Conservation (phyloP, 2,797 vertebrate genomes). For the Poeciliopsis gracilis region DNA sequence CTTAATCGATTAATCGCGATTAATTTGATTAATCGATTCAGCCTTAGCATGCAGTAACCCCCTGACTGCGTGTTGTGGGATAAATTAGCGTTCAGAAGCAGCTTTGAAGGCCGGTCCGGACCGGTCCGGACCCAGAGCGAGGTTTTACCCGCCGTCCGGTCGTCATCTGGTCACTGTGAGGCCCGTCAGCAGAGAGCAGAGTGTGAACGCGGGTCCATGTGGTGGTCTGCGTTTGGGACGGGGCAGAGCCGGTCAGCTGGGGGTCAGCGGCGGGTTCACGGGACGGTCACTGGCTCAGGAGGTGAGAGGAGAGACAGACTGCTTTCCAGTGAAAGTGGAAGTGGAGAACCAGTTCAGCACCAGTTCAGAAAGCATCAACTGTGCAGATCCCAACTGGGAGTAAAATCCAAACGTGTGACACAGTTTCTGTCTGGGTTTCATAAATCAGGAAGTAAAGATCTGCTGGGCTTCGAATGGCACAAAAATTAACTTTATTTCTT, state of each 20-base stretch:
- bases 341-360: conserved; percentile 7
- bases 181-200: background rate
- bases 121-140: background rate
- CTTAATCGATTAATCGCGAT: too few relatives aligned
- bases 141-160: background rate
- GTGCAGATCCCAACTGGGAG: background rate
- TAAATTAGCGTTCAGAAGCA: background rate
- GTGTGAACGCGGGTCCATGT: conserved; percentile 28
- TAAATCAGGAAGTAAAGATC: background rate
- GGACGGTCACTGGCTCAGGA: conserved; percentile 86
- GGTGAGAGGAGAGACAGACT: conserved; percentile 74
- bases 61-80: background rate
- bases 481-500: background rate
- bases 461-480: background rate
- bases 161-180: background rate
- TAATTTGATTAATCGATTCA: too few relatives aligned
- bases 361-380: background rate
- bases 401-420: background rate
- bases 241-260: conserved; percentile 75
- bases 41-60: background rate
- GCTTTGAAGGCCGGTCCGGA: background rate
- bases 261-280: conserved; percentile 88
- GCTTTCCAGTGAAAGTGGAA: conserved; percentile 17
- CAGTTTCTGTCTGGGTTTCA: background rate
- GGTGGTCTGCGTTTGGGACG: conserved; percentile 66